These are phyloP conservation scores for Cyphomyrus plagiostoma DNA, from an alignment of 2,113 vertebrate genomes.

Conservation along the genomic window DNA sequence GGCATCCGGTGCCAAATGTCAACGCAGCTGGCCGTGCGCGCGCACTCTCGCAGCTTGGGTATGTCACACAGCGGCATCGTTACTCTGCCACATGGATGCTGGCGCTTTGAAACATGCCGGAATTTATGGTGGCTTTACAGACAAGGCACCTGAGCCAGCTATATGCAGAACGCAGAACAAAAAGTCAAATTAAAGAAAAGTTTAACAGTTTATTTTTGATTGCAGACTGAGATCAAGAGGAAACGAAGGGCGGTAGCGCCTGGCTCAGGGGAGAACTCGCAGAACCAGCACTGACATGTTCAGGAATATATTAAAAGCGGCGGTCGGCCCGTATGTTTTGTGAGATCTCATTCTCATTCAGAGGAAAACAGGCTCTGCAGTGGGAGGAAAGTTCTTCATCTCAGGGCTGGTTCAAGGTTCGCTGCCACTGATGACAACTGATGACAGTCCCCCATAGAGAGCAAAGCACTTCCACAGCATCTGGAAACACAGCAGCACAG, in stretches of 20 bases:
- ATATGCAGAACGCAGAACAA: neutral
- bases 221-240: slow-evolving; percentile 19
- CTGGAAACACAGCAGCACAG: slow-evolving; percentile 1
- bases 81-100: neutral
- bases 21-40: neutral
- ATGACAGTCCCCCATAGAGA: slow-evolving; percentile 52
- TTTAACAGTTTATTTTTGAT: slow-evolving; percentile 26
- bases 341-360: slow-evolving; percentile 39
- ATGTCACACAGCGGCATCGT: neutral
- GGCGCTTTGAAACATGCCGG: neutral
- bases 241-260: slow-evolving; percentile 43
- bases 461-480: slow-evolving; percentile 46
- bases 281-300: slow-evolving; percentile 44
- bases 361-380: slow-evolving; percentile 34
- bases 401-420: slow-evolving; percentile 63
- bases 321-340: slow-evolving; percentile 26
- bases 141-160: neutral
- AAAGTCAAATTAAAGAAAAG: slow-evolving; percentile 5
- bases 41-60: neutral
- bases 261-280: slow-evolving; percentile 44
- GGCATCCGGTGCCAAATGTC: neutral
- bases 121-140: no score
- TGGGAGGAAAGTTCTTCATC: slow-evolving; percentile 54
- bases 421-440: slow-evolving; percentile 58
- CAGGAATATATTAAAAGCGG: slow-evolving; percentile 41